Percentiles rank a stretch among this genome's conserved stretches.
Evolutionary conservation across 2,113 vertebrate genomes (phyloP).

Genomic region (Empidonax traillii): DNA sequence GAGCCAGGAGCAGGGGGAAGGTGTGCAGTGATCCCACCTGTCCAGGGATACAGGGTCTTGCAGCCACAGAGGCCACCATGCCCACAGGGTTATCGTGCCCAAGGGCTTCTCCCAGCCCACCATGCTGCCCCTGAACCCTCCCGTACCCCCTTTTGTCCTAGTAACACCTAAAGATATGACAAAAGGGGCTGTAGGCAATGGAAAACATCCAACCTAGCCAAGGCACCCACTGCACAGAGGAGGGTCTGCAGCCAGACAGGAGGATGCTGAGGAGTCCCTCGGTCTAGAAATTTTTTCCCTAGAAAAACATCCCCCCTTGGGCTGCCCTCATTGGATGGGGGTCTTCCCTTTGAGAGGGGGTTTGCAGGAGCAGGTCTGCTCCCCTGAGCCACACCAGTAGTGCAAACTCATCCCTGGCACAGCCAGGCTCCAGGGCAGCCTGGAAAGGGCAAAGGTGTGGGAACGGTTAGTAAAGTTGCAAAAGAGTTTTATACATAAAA

Average conservation of each 20-base stretch:
- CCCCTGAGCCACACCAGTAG: not conserved
- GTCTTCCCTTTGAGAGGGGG: not conserved
- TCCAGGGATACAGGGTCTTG: not conserved
- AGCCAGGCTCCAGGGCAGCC: not conserved
- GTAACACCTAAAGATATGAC: not conserved
- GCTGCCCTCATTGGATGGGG: not conserved
- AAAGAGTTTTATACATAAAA: not conserved
- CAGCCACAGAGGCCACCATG: not conserved
- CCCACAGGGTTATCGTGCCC: not conserved
- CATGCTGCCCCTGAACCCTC: not conserved
- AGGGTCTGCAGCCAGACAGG: not conserved
- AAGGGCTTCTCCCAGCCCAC: not conserved
- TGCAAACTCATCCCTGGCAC: not conserved
- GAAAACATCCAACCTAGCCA: not conserved
- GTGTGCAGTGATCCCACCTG: not conserved
- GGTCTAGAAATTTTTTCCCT: not conserved
- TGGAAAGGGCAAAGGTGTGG: not conserved
- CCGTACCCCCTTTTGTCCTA: fast-evolving
- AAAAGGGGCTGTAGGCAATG: not conserved
- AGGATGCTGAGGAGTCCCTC: not conserved
- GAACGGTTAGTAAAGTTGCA: not conserved
- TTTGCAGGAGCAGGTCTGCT: not conserved
- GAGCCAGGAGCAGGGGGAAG: not conserved
- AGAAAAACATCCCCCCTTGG: not conserved
- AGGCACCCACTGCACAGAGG: fast-evolving